Conservation (phyloP, 2,113 vertebrate genomes). For the Meleagris gallopavo region DNA sequence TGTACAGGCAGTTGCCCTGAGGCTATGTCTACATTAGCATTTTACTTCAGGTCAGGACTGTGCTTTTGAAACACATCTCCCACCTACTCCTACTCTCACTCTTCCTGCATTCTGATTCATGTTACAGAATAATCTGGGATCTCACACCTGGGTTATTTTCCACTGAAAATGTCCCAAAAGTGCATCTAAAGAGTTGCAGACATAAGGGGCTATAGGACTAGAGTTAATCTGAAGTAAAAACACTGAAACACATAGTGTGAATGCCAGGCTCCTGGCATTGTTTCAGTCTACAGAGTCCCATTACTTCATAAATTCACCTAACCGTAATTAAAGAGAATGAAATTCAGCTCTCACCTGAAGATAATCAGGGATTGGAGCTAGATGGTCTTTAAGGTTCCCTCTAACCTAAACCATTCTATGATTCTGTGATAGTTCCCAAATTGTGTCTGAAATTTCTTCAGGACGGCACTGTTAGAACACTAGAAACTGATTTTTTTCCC, state of each 20-base stretch:
- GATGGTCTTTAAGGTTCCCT: too few relatives aligned
- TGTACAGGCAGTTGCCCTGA: neutral
- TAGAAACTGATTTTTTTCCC: neutral
- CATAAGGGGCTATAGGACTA: neutral
- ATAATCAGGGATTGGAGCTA: neutral
- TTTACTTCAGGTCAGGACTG: neutral
- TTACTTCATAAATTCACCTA: neutral
- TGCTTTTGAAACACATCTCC: neutral
- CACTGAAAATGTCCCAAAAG: neutral
- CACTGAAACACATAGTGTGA: rapidly evolving
- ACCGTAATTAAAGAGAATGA: neutral
- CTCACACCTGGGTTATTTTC: neutral
- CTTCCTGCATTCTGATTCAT: neutral
- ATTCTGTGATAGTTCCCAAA: neutral
- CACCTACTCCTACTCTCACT: neutral
- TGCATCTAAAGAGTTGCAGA: neutral
- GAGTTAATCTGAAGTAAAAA: neutral
- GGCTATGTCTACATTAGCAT: neutral
- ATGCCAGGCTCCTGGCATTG: neutral
- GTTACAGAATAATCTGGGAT: neutral
- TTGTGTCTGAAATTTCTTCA: slow-evolving; percentile 12
- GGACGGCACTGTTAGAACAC: neutral
- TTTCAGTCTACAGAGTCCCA: neutral
- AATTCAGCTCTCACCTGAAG: neutral
- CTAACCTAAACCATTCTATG: too few relatives aligned